A percentile compares a stretch with the other conserved stretches of the same genome.
Conservation (phyloP, 2,888 invertebrate species). For the Acrobasis consociella region DNA sequence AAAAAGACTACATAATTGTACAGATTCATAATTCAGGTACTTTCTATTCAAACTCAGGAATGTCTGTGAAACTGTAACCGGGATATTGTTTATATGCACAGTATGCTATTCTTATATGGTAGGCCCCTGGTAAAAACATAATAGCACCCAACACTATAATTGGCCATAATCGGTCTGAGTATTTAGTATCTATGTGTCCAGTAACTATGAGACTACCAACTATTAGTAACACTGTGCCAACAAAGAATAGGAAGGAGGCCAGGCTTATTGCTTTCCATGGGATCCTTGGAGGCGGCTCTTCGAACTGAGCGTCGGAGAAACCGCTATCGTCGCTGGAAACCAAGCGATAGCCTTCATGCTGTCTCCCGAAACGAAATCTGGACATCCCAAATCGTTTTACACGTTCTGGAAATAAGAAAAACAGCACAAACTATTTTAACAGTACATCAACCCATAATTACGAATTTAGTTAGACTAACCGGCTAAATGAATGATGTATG, state of each 20-base stretch:
- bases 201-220: conserved; percentile 90
- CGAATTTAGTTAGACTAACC: no score
- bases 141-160: conserved; percentile 92
- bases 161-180: conserved; percentile 94
- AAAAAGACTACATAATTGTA: no score
- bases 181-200: conserved; percentile 92
- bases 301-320: conserved; percentile 88
- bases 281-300: conserved; percentile 85
- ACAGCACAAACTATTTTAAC: no score
- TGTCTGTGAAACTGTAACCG: conserved; percentile 94
- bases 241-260: conserved; percentile 88
- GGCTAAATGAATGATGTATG: no score
- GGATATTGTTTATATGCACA: conserved; percentile 92
- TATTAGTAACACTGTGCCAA: conserved; percentile 89
- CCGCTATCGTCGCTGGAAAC: conserved; percentile 84
- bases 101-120: conserved; percentile 94
- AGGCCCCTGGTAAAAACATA: conserved; percentile 96
- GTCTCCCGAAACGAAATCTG: conserved; percentile 81
- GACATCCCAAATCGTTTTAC: conserved; percentile 76
- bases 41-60: conserved; percentile 88
- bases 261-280: conserved; percentile 93
- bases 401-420: conserved; percentile 44
- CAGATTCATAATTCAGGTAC: not conserved
- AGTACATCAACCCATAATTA: no score
- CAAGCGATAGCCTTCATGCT: conserved; percentile 84